Evolutionary conservation across 2,888 invertebrate species (phyloP).

Genomic region (Xylophagus ater): DNA sequence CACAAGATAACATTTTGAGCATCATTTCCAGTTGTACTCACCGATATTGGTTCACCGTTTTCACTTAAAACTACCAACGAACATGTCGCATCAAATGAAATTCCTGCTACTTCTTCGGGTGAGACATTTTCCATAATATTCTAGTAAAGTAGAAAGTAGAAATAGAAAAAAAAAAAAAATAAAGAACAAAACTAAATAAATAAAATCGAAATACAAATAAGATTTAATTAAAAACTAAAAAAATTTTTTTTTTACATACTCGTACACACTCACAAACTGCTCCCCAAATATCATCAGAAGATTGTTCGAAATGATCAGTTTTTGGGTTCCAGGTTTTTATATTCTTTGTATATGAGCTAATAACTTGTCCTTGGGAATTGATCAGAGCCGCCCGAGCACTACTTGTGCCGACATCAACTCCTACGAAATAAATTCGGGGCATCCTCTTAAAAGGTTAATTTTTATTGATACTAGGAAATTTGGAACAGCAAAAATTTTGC

Average conservation of each 20-base stretch:
- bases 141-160: constrained; percentile 38
- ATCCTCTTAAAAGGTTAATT: no score
- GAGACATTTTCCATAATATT: constrained; percentile 45
- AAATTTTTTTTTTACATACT: constrained; percentile 2
- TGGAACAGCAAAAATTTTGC: no score
- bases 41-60: constrained; percentile 55
- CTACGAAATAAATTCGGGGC: constrained; percentile 51
- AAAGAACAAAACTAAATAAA: no score
- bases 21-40: constrained; percentile 53
- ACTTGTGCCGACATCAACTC: constrained; percentile 89
- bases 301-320: constrained; percentile 77
- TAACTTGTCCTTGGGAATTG: constrained; percentile 52
- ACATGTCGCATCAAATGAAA: constrained; percentile 94
- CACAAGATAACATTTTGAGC: constrained; percentile 79
- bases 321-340: constrained; percentile 70
- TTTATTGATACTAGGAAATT: no score
- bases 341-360: constrained; percentile 49
- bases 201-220: constrained; percentile 20
- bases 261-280: constrained; percentile 51
- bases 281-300: constrained; percentile 79
- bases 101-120: constrained; percentile 56
- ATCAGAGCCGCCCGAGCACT: constrained; percentile 82
- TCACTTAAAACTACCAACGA: constrained; percentile 73
- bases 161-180: constrained; percentile 7
- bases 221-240: neutral